Evolutionary conservation across 2,888 invertebrate species (phyloP), one percentile per base, ranked within the genome.

Genomic region (Laothoe populi): DNA sequence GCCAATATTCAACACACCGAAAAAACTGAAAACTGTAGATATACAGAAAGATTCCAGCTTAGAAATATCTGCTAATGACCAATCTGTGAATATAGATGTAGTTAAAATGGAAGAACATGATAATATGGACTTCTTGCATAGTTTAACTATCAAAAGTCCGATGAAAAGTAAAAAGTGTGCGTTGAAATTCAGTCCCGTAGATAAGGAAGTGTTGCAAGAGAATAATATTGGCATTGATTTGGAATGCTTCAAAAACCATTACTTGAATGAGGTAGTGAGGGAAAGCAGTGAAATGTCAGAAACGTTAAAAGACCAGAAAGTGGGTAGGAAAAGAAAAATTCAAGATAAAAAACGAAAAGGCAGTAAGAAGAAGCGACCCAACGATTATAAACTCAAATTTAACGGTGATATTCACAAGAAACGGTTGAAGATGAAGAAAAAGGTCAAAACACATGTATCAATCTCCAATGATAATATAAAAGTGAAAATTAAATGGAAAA

Each of bases 201-300:
- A 84, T 5, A 82, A 85, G 60, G 83, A 84, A 0, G 69, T 65
- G 0, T 48, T 81, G 0, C 67, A 79, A 0, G 66, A 69, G 0
- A 70, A 71, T 0, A 75, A 80, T 7, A 48, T 83, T 0, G 79
- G 81, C 58, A 82, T 90, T 0, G 88, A 88, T 42, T 26, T 89
- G 0, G 90, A 90, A 13, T 82, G 72, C 1, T 91, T 91, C 31
- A 87, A 91, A 66, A 82, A 81, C 53, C 81, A 78, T 0, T 89
- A 90, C 60, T 61, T 91, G 0, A 82, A 73, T 0, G 91, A 90
- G 66, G 83, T 88, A 0, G 79, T 76, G 0, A 67, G 78, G 2
- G 68, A 68, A n/a, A 38, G 59, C 4, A 61, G n/a, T 44, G 46
- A 59, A 16, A 35, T 8, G 8, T 19, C 35, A 1, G 31, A 31